Conservation (phyloP, 1,140 invertebrate species). For the Leptinotarsa texana region DNA sequence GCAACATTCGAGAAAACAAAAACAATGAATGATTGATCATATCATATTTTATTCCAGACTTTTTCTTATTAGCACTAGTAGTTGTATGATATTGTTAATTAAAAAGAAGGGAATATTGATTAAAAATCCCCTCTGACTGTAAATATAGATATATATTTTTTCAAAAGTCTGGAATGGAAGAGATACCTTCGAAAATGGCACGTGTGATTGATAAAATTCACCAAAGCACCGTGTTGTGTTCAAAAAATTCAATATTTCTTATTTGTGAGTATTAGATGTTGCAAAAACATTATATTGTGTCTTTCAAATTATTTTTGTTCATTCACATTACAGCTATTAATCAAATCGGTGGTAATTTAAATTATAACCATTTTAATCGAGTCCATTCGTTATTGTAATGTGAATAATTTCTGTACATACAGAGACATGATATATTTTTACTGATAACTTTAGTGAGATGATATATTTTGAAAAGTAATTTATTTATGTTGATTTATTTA, state of each 20-base stretch:
- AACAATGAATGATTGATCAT: neutral
- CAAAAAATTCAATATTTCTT: constrained; percentile 27
- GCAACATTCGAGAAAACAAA: constrained; percentile 26
- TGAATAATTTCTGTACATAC: constrained; percentile 35
- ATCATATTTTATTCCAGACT: constrained; percentile 22
- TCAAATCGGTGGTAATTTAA: neutral
- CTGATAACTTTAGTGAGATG: constrained; percentile 37
- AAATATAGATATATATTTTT: constrained; percentile 27
- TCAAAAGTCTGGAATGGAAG: constrained; percentile 24
- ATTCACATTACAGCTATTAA: constrained; percentile 28
- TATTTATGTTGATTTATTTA: constrained; percentile 38
- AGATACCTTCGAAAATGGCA: constrained; percentile 25
- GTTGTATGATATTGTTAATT: constrained; percentile 20
- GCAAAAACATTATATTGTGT: constrained; percentile 32
- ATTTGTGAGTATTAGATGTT: constrained; percentile 27
- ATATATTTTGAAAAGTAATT: constrained; percentile 31
- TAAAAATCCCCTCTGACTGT: constrained; percentile 41
- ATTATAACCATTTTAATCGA: neutral
- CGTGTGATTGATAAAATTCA: constrained; percentile 37
- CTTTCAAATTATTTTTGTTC: constrained; percentile 36
- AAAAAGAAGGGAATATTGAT: constrained; percentile 40
- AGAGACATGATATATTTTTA: constrained; percentile 40
- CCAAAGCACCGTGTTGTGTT: constrained; percentile 47
- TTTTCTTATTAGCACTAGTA: constrained; percentile 17
- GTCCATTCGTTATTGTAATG: constrained; percentile 22